A percentile compares a stretch with the other conserved stretches of the same genome.
Conservation (phyloP, 1,140 invertebrate species). For the Alviniconcha marisindica region DNA sequence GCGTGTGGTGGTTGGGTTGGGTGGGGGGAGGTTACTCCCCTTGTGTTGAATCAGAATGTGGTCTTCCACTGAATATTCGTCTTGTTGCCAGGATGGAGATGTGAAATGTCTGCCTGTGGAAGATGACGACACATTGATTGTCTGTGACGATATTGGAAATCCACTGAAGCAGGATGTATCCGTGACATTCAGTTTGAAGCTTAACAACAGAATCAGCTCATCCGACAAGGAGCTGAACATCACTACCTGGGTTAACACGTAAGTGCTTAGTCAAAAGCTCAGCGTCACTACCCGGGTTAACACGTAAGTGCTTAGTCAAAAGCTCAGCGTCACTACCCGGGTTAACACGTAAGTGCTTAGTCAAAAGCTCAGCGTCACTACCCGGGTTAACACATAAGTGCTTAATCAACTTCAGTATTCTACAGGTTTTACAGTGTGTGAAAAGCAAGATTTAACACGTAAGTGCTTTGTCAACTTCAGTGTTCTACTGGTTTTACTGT, state of each 20-base stretch:
- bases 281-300: conserved; percentile 73
- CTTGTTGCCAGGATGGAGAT: conserved; percentile 42
- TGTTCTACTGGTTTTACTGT: no score
- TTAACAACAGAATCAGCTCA: conserved; percentile 46
- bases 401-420: no score
- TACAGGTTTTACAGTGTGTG: no score
- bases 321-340: conserved; percentile 48
- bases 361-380: conserved; percentile 48
- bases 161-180: conserved; percentile 83
- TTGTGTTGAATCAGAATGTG: no score
- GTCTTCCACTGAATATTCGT: no score
- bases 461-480: no score
- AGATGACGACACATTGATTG: conserved; percentile 53
- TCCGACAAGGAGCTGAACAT: conserved; percentile 48
- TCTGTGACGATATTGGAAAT: conserved; percentile 91
- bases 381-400: conserved; percentile 86
- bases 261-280: conserved; percentile 83
- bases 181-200: conserved; percentile 53
- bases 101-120: conserved; percentile 44
- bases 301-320: conserved; percentile 91
- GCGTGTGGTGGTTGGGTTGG: no score
- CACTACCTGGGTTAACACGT: conserved; percentile 80
- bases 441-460: no score
- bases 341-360: conserved; percentile 88
- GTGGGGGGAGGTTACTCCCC: no score